Base-by-base conservation (phyloP, 2,888 invertebrate genomes). In the Hyposoter dolosus region DNA sequence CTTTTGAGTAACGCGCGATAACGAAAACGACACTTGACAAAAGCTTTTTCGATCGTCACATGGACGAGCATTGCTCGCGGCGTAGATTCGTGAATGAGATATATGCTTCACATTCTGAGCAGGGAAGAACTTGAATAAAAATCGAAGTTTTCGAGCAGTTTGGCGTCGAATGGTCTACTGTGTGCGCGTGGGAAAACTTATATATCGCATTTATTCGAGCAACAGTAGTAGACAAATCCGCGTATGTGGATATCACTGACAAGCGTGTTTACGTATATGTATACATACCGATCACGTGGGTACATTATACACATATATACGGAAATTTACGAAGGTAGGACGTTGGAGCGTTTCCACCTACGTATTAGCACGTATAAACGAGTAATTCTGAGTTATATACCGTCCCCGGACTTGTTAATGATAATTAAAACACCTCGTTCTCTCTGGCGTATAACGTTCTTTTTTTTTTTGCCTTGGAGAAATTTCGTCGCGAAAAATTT, bases 361-460 rank as follows among this genome's bases (percentile, higher is more conserved):
- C 90, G 91, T 92, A 92, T 93, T 92, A 93, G 92, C 92, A 91
- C 93, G 90, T 92, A 91, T 92, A 92, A 93, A 93, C 92, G 93
- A 92, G 92, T 93, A 93, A 93, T 93, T 93, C 92, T 93, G 93
- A 93, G 92, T 93, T 94, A 93, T 93, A 93, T 68, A 83, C 83
- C 83, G 77, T 90, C 90, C 90, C 90, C 83, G 90, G 91, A 90
- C 92, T 93, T 92, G 93, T 93, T 93, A 93, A 94, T 93, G 93
- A 93, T 93, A 93, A 94, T 93, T 93, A 93, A 93, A 94, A 93
- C 92, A 92, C 91, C 92, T 90, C 92, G 91, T 90, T 90, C 90
- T 91, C 78, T 69, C 68, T 32, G 19, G 40, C 50, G 40, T 45
- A 50, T 65, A 74, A 63, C 77, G 65, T 75, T 83, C 75, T 77